Evolutionary conservation across 2,113 vertebrate genomes (phyloP).

Genomic region (Camelus bactrianus): DNA sequence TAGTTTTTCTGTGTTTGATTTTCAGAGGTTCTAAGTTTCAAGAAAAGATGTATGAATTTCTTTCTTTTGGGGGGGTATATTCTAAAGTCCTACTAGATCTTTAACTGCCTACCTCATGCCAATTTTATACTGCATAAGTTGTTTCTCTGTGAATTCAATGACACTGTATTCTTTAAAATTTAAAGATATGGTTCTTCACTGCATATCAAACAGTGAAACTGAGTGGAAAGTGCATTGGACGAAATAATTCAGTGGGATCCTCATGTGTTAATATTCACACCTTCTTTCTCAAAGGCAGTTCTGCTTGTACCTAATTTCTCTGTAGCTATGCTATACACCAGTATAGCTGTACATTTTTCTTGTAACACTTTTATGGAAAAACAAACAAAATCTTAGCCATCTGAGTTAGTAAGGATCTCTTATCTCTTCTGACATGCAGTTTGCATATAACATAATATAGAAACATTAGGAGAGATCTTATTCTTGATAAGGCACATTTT

Average conservation of each 20-base stretch:
- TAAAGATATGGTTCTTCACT: not conserved
- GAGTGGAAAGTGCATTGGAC: not conserved
- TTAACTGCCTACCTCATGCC: not conserved
- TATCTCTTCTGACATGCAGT: not conserved
- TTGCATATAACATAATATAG: not conserved
- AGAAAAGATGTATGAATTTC: not conserved
- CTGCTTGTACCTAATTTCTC: not conserved
- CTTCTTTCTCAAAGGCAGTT: not conserved
- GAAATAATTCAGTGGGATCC: not conserved
- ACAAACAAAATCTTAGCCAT: not conserved
- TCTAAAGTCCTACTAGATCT: not conserved
- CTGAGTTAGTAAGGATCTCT: not conserved
- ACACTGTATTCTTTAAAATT: not conserved
- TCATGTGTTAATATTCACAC: not conserved
- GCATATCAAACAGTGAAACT: not conserved
- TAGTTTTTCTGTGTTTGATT: not conserved
- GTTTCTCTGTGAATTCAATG: conserved; percentile 26
- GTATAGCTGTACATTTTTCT: not conserved
- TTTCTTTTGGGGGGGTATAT: not conserved
- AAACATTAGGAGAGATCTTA: not conserved
- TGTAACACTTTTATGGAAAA: not conserved
- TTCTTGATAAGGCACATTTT: not conserved
- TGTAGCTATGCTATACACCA: not conserved
- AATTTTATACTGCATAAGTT: not conserved
- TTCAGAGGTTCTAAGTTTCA: not conserved